Conservation (phyloP, 2,888 invertebrate species). For the Thecophora atra region DNA sequence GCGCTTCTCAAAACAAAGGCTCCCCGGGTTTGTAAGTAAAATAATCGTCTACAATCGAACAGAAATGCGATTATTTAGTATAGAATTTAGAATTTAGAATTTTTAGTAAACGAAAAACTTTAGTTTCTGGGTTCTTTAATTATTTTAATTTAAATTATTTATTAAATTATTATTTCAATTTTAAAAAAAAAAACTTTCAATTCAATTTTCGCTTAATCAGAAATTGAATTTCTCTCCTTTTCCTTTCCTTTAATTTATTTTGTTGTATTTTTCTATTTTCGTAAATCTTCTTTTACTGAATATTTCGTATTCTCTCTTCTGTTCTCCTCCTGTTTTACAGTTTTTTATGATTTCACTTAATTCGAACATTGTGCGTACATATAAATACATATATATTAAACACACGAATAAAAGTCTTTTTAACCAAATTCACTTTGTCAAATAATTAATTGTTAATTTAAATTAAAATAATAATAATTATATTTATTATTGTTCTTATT, state of each 20-base stretch:
- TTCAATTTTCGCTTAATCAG: too few relatives aligned
- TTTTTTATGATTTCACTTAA: constrained; percentile 45
- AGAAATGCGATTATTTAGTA: too few relatives aligned
- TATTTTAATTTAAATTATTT: background rate
- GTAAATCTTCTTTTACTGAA: background rate
- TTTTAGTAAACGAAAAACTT: too few relatives aligned
- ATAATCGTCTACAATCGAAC: background rate
- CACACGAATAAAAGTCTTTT: constrained; percentile 18
- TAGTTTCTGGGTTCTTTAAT: too few relatives aligned
- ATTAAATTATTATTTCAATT: background rate
- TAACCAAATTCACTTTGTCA: constrained; percentile 8
- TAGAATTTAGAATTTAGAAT: too few relatives aligned
- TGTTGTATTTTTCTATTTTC: background rate
- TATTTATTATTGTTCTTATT: constrained; percentile 1
- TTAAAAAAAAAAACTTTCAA: too few relatives aligned
- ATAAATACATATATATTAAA: constrained; percentile 13
- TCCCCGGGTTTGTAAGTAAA: constrained; percentile 58
- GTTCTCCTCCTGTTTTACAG: constrained; percentile 41
- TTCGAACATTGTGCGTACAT: constrained; percentile 35
- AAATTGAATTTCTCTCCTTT: background rate
- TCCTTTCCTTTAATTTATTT: background rate
- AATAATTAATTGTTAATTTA: background rate
- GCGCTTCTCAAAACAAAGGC: constrained; percentile 53
- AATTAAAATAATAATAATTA: background rate
- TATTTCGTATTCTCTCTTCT: constrained; percentile 34